A percentile compares a stretch with the other conserved stretches of the same genome.
phyloP scores from a whole-genome alignment of 2,888 invertebrate species.

The Ichneumoninae sp. region DNA sequence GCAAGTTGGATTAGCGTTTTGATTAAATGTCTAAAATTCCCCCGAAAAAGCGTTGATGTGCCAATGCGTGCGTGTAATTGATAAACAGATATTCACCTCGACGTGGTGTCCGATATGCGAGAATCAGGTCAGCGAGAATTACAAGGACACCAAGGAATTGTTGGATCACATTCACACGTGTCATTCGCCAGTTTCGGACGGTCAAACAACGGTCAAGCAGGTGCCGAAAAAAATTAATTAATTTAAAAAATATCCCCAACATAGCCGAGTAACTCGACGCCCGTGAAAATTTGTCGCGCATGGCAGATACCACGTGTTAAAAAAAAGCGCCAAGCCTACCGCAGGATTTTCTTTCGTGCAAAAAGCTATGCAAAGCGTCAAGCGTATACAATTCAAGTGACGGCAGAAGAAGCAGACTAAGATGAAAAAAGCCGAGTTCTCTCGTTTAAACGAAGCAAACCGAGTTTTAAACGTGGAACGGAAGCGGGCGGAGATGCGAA shows the following conservation, averaged over 20 bases:
- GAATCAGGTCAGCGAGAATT: constrained; percentile 69
- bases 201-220: constrained; percentile 10
- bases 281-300: neutral
- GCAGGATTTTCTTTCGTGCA: constrained; percentile 48
- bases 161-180: constrained; percentile 69
- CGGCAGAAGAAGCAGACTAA: constrained; percentile 2
- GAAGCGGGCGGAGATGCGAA: constrained; percentile 19
- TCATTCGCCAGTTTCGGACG: constrained; percentile 52
- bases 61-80: neutral
- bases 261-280: neutral
- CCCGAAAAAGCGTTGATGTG: neutral
- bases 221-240: constrained; percentile 21
- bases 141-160: constrained; percentile 65
- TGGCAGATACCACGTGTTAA: neutral
- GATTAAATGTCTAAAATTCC: neutral
- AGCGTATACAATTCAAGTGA: constrained; percentile 11
- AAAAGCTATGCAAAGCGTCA: constrained; percentile 24
- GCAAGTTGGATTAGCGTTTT: constrained; percentile 3
- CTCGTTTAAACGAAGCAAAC: constrained; percentile 43
- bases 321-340: constrained; percentile 41
- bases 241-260: neutral
- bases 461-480: constrained; percentile 35
- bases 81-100: constrained; percentile 47
- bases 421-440: constrained; percentile 14
- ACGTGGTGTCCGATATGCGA: constrained; percentile 73